Base-by-base conservation (phyloP, 1,140 invertebrate genomes). In the Musca domestica region DNA sequence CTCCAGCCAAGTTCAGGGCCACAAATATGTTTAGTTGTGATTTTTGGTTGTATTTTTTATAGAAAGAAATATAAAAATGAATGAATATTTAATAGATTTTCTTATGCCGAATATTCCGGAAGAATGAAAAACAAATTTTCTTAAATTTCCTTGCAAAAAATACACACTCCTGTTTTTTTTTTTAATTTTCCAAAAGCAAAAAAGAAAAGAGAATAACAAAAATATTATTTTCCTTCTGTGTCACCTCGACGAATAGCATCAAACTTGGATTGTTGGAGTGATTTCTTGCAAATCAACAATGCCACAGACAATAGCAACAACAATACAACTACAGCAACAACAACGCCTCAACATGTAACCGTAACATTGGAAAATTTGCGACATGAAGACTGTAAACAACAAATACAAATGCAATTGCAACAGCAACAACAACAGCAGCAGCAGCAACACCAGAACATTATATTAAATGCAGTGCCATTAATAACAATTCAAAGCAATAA, bases 401-500 rank as follows among this genome's bases (percentile, higher is more conserved):
- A 72, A 15, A 69, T 72, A 30, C 74, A 71, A 4, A 70, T 73
- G 56, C 74, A 77, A 64, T 67, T 67, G 20, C 66, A 70, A 2
- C 74, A 73, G n/a, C 74, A 76, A 34, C 76, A 66, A 10, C 64
- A 66, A 2, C 66, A 67, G 25, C 54, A 58, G 17, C 61, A 64
- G 14, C 63, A 61, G 46, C 67, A 69, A 17, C 46, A 76, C 56
- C 77, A 80, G 48, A 78, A 77, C 54, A 71, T 80, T 19, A 75
- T 80, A 23, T 66, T 78, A 41, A 78, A 80, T 73, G 74, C 77
- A 23, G 78, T 80, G 70, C 78, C 78, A 75, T 77, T 80, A 72
- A 78, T 80, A 63, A 78, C 74, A 56, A 80, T 80, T 66, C 78
- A 80, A 72, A 80, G 72, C 23, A 77, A 68, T 67, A 77, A 78